Evolutionary conservation across 30 jellyfish, hydroid and myxozoan genomes (phyloP), one percentile per base, ranked within the genome.

Genomic region (Sanderia malayensis): DNA sequence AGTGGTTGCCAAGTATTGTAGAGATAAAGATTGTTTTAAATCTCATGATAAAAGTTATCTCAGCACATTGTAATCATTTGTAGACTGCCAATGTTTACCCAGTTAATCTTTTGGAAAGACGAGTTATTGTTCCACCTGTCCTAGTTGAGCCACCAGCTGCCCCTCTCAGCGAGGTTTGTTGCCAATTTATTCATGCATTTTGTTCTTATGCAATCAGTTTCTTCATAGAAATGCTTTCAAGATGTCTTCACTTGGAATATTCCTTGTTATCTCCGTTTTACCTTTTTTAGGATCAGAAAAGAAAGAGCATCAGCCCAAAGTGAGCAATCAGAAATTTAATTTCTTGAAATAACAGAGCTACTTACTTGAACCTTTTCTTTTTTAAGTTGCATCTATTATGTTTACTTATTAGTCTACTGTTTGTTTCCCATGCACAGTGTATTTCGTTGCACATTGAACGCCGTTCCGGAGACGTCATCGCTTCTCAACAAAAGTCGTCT

Each of bases 71-170:
- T n/a, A n/a, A n/a, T 66, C 63, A 52, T 58, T 75, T 60, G 21
- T 34, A 87, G 94, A 86, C 75, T 45, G 73, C 82, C 33, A 67
- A 52, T 23, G 60, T 80, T 4, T 74, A 68, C 33, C 95, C 95
- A 33, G 57, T 82, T 1, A 87, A 89, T 53, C 86, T 89, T n/a
- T 34, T 81, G 76, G 97, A 89, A 57, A 88, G 89, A 44, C 30
- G 93, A 24, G 87, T 73, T 10, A 74, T 89, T 32, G 85, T 89
- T 2, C 92, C 95, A 11, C 93, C 97, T 13, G 58, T 73, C 46
- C 95, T 95, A 7, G 30, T 79, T 29, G 65, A 73, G 6, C 96
- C 96, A 44, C 96, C 96, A 0, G 76, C n/a, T 28, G 86, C 96
- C 18, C 85, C 92, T 25, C 33, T 81, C 18, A 57, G 77, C 33